Conservation (phyloP, 2,888 invertebrate genomes). For the Tuberolachnus salignus region DNA sequence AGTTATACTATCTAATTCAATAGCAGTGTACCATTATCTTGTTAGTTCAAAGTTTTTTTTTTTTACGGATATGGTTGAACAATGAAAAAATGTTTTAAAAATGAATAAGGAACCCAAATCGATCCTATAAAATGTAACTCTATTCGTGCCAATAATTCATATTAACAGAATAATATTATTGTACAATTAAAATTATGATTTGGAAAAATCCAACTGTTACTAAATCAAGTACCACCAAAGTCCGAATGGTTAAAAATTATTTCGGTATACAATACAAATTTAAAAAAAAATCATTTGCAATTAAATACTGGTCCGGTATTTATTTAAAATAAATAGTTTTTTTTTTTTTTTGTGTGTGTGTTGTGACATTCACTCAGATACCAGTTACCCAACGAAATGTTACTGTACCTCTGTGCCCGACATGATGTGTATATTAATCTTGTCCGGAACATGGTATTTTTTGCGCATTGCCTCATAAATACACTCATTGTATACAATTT, state of each 20-base stretch:
- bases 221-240: too few relatives aligned
- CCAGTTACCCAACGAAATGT: slow-evolving; percentile 35
- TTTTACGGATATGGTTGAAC: too few relatives aligned
- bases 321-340: neutral
- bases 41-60: too few relatives aligned
- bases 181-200: too few relatives aligned
- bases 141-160: neutral
- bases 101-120: too few relatives aligned
- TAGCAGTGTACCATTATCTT: too few relatives aligned
- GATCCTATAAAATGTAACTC: neutral
- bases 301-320: slow-evolving; percentile 1
- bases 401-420: slow-evolving; percentile 47
- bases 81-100: too few relatives aligned
- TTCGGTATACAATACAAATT: too few relatives aligned
- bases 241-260: too few relatives aligned
- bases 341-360: neutral
- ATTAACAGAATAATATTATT: neutral
- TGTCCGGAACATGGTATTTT: slow-evolving; percentile 7
- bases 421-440: slow-evolving; percentile 32
- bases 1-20: too few relatives aligned
- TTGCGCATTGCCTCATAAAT: slow-evolving; percentile 8
- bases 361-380: slow-evolving; percentile 52
- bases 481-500: slow-evolving; percentile 33
- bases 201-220: too few relatives aligned
- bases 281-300: neutral